A percentile compares a stretch with the other conserved stretches of the same genome.
phyloP scores from a whole-genome alignment of 2,113 vertebrate genomes.

The Xenotilapia caudafasciata region DNA sequence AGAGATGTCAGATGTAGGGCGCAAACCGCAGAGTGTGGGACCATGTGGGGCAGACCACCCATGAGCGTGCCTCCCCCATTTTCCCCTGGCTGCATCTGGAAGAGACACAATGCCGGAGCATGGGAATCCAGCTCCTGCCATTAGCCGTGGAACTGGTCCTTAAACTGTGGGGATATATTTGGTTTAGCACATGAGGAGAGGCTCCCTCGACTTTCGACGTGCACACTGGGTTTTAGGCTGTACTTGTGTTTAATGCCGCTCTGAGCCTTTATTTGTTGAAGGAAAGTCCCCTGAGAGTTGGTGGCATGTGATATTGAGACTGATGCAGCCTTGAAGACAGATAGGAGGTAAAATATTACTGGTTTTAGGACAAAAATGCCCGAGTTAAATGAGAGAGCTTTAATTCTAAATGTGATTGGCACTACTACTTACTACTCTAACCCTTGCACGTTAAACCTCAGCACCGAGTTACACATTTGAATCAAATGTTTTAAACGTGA shows the following conservation, averaged over 20 bases:
- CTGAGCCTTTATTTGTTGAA: slow-evolving; percentile 26
- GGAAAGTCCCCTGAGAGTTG: not conserved
- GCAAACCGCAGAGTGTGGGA: slow-evolving; percentile 69
- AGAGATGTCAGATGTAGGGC: slow-evolving; percentile 65
- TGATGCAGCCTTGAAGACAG: not conserved
- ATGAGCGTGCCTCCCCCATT: slow-evolving; percentile 43
- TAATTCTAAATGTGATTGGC: not conserved
- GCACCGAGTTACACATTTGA: not conserved
- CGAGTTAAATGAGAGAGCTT: not conserved
- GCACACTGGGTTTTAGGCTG: not conserved
- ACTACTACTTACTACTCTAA: not conserved
- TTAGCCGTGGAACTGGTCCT: slow-evolving; percentile 15
- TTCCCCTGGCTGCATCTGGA: slow-evolving; percentile 56
- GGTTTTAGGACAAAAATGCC: not conserved
- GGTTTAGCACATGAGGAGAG: slow-evolving; percentile 19
- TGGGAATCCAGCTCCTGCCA: slow-evolving; percentile 57
- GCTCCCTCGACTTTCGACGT: not conserved
- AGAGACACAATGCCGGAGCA: slow-evolving; percentile 56
- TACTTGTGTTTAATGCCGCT: not conserved
- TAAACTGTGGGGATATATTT: slow-evolving; percentile 27
- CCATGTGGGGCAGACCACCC: slow-evolving; percentile 74
- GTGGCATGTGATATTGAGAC: not conserved
- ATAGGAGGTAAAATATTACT: not conserved
- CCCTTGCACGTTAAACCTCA: not conserved
- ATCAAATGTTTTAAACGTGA: not conserved